Conservation (phyloP, 2,113 vertebrate species). For the Porphyrio hochstetteri region DNA sequence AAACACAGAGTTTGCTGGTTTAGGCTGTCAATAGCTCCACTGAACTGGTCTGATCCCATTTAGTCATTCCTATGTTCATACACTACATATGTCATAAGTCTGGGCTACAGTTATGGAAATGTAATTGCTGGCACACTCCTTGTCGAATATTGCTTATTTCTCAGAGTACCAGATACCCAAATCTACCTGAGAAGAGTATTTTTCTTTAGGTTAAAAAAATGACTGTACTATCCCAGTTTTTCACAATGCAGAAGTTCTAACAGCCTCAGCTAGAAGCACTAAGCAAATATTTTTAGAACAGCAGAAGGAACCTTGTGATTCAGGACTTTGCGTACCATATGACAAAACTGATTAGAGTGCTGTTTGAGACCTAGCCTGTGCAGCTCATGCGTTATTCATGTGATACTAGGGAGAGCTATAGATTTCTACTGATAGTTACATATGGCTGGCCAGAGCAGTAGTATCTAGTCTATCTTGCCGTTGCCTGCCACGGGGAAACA, state of each 20-base stretch:
- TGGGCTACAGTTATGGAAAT: neutral
- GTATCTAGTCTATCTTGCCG: neutral
- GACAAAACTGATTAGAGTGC: neutral
- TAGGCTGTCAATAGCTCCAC: neutral
- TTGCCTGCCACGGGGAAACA: neutral
- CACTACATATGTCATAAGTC: neutral
- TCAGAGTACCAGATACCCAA: neutral
- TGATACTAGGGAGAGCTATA: neutral
- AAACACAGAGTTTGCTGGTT: neutral
- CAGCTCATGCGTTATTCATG: slow-evolving; percentile 31
- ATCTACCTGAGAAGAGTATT: neutral
- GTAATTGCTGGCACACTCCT: neutral
- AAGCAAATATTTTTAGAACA: neutral
- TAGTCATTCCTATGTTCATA: neutral
- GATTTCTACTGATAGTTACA: slow-evolving; percentile 41
- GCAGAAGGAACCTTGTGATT: neutral
- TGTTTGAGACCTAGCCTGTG: neutral
- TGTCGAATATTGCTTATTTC: neutral
- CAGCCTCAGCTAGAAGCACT: neutral
- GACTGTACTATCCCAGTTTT: neutral
- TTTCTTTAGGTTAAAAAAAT: neutral
- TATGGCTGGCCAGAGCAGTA: neutral
- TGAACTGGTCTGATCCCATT: neutral
- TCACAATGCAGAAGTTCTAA: neutral
- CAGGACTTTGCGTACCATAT: neutral